These are phyloP conservation scores for Drosophila maculinotata DNA, from an alignment of 2,888 invertebrate genomes.

Conservation along the genomic window DNA sequence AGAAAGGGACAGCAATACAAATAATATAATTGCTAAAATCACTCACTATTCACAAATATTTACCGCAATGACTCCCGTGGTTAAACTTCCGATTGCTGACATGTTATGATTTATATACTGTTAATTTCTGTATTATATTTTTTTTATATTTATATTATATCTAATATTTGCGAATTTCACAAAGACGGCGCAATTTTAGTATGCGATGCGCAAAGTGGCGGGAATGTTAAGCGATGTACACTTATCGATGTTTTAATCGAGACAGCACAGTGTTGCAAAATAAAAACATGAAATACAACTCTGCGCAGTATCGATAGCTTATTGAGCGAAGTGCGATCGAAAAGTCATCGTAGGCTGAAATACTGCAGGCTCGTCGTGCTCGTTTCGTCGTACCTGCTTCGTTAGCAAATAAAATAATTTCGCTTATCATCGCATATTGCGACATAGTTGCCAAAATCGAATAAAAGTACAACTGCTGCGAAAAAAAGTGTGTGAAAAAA, in stretches of 20 bases:
- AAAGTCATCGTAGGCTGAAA: slow-evolving; percentile 52
- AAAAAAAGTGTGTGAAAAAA: slow-evolving; percentile 28
- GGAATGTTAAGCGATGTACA: slow-evolving; percentile 30
- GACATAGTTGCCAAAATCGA: background rate
- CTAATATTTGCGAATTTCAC: slow-evolving; percentile 41
- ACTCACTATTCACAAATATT: slow-evolving; percentile 1
- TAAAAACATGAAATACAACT: slow-evolving; percentile 5
- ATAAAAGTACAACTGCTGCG: background rate
- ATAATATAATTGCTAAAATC: background rate
- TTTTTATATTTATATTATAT: no score
- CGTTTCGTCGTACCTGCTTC: slow-evolving; percentile 34
- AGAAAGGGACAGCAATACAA: background rate
- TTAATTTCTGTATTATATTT: background rate
- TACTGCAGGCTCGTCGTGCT: slow-evolving; percentile 49
- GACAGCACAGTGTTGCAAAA: background rate
- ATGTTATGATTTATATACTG: slow-evolving; percentile 49
- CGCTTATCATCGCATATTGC: slow-evolving; percentile 1
- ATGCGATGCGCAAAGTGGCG: slow-evolving; percentile 54
- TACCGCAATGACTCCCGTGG: slow-evolving; percentile 83
- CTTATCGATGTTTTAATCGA: slow-evolving; percentile 15
- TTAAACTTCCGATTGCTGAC: slow-evolving; percentile 70
- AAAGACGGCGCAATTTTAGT: slow-evolving; percentile 5
- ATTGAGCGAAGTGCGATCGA: slow-evolving; percentile 38
- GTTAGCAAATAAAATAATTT: slow-evolving; percentile 22
- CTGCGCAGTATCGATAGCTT: slow-evolving; percentile 25